These are phyloP conservation scores for Silurus glanis DNA, from an alignment of 2,113 vertebrate genomes.

Conservation along the genomic window DNA sequence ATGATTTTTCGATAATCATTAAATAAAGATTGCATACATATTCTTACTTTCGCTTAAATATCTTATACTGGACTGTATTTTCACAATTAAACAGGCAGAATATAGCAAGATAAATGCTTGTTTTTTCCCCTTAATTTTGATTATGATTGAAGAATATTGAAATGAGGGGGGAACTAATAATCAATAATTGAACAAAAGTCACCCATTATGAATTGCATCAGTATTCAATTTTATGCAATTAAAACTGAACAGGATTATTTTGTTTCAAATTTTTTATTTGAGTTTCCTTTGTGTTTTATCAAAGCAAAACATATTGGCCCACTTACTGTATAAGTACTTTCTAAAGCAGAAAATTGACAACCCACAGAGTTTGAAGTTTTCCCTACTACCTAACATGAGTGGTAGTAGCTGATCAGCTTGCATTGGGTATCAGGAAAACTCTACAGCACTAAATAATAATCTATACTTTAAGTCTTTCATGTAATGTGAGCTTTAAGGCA, in stretches of 20 bases:
- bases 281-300: not conserved
- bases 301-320: not conserved
- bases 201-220: not conserved
- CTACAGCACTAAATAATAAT: not conserved
- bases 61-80: not conserved
- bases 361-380: not conserved
- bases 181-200: not conserved
- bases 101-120: not conserved
- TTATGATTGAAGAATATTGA: not conserved
- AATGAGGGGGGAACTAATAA: not conserved
- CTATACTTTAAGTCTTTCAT: not conserved
- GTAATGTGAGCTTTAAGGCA: slow-evolving; percentile 26
- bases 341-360: not conserved
- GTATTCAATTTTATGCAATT: not conserved
- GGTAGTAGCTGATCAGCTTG: no score
- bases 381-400: not conserved
- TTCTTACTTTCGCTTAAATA: not conserved
- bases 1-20: not conserved
- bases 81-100: not conserved
- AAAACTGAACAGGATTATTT: not conserved
- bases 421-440: not conserved
- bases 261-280: not conserved
- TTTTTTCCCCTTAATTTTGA: not conserved
- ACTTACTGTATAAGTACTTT: not conserved
- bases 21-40: not conserved